Evolutionary conservation across 2,888 invertebrate species (phyloP).

Genomic region (Drosophila nigricruria): DNA sequence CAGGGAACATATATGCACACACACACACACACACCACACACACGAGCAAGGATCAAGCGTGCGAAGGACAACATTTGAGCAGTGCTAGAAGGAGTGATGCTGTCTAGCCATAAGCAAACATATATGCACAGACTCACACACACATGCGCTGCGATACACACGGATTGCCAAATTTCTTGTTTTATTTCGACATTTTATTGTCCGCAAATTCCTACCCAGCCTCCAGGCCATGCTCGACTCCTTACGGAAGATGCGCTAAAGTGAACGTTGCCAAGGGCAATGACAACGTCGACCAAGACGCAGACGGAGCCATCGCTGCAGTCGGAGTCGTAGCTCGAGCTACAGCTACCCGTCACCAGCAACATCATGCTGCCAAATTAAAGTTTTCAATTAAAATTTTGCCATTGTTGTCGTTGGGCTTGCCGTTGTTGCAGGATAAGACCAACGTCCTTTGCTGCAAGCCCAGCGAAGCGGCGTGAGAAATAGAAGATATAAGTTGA

Average conservation of each 20-base stretch:
- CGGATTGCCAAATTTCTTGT: slow-evolving; percentile 71
- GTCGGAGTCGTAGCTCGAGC: neutral
- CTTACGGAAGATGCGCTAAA: slow-evolving; percentile 48
- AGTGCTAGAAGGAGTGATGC: slow-evolving; percentile 70
- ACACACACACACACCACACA: slow-evolving; percentile 6
- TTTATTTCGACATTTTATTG: slow-evolving; percentile 77
- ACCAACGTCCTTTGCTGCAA: slow-evolving; percentile 3
- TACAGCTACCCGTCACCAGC: slow-evolving; percentile 23
- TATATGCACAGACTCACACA: slow-evolving; percentile 18
- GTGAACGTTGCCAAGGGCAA: slow-evolving; percentile 69
- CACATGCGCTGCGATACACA: slow-evolving; percentile 9
- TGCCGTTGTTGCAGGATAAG: slow-evolving; percentile 17
- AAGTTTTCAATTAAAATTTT: slow-evolving; percentile 81
- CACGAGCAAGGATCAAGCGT: slow-evolving; percentile 52
- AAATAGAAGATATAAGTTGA: neutral
- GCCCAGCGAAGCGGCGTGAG: slow-evolving; percentile 23
- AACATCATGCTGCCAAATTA: slow-evolving; percentile 74
- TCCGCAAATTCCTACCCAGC: slow-evolving; percentile 57
- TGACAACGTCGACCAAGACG: slow-evolving; percentile 66
- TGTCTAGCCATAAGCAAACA: slow-evolving; percentile 77
- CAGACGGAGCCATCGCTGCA: slow-evolving; percentile 42
- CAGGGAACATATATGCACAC: slow-evolving; percentile 32
- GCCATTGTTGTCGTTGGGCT: slow-evolving; percentile 62
- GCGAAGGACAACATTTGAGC: slow-evolving; percentile 70
- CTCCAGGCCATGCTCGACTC: slow-evolving; percentile 35